Conservation (phyloP, 2,888 invertebrate genomes). For the Escarpia spicata region DNA sequence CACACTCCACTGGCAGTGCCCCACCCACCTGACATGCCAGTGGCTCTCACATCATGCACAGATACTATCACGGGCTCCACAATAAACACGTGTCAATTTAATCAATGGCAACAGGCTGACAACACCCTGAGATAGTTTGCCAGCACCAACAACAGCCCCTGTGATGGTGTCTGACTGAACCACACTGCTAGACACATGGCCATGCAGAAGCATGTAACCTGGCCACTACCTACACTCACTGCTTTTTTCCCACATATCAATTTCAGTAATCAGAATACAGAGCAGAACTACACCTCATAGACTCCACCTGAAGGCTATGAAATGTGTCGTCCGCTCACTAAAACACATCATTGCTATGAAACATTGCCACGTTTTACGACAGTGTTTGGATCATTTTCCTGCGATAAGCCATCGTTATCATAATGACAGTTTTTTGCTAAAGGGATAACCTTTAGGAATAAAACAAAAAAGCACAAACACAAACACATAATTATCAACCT, state of each 20-base stretch:
- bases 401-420: neutral
- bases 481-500: neutral
- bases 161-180: neutral
- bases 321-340: neutral
- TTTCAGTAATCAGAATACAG: neutral
- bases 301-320: neutral
- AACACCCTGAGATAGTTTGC: neutral
- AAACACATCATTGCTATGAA: neutral
- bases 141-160: neutral
- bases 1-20: no score
- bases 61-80: neutral
- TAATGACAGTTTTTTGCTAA: neutral
- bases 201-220: neutral
- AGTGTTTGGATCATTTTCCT: neutral
- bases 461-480: neutral
- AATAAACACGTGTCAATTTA: constrained; percentile 1
- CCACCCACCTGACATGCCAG: neutral
- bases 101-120: neutral
- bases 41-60: neutral
- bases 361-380: neutral
- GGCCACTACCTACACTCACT: neutral
- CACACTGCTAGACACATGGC: neutral
- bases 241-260: constrained; percentile 1
- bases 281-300: neutral
- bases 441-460: neutral